Base-by-base conservation (phyloP, 2,888 invertebrate genomes). In the Drosophila ezoana region DNA sequence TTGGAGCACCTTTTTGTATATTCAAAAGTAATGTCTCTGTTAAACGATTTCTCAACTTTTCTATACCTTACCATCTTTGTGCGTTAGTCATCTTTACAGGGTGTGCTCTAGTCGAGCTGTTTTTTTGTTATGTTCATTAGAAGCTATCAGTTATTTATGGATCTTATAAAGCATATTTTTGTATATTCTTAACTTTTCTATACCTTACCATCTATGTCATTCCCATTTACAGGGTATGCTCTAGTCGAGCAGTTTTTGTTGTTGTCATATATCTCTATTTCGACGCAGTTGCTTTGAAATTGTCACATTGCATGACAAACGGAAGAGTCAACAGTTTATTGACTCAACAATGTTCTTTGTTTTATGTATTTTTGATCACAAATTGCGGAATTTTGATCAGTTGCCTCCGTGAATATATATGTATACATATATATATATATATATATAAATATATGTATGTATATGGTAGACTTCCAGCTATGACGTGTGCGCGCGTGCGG, bases 281-380 rank as follows among this genome's bases (percentile, higher is more conserved):
- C 13, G 32, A 40, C 23, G 23, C 49, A 53, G 51, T 63, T 58
- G 51, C 47, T 70, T 52, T 52, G 33, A 72, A 74, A 72, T 61
- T 63, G 69, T 71, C 53, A 45, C 44, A 68, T 76, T 44, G 76
- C 68, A 52, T 76, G 72, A 61, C 60, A 72, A 72, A 60, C 66
- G 66, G 44, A 71, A 68, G 61, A 67, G 43, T 59, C 52, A 44
- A 47, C 75, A 62, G 77, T 82, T 82, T 81, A 82, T 80, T 81
- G 80, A 81, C 80, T 64, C 74, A 71, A 72, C 61, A 76, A 68
- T 72, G 44, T 64, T 61, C 51, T 67, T 76, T 76, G 61, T 74
- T 74, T 74, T 61, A 78, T 74, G 53, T 64, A 69, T 67, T 72
- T 80, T 72, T 79, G 76, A 76, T 72, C 76, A 64, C 57, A 68